Conservation (phyloP, 2,888 invertebrate genomes). For the Hofmannophila pseudospretella region DNA sequence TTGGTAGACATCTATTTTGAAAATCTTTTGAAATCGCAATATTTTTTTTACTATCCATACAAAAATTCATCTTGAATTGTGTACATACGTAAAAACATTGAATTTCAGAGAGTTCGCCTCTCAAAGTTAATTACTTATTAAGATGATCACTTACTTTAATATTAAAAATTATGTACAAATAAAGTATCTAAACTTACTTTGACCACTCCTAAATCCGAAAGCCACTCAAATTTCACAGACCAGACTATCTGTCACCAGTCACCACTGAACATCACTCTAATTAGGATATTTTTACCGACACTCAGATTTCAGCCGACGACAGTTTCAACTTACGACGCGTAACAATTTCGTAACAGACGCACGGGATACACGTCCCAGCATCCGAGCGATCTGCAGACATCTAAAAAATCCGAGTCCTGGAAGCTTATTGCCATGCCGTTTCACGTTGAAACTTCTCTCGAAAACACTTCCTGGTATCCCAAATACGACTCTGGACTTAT, state of each 20-base stretch:
- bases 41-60: too few relatives aligned
- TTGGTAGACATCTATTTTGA: too few relatives aligned
- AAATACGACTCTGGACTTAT: conserved; percentile 13
- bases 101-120: too few relatives aligned
- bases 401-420: conserved; percentile 71
- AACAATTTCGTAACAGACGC: conserved; percentile 33
- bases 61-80: too few relatives aligned
- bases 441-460: conserved; percentile 41
- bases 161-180: conserved; percentile 7
- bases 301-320: conserved; percentile 19
- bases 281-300: conserved; percentile 26
- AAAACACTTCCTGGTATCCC: conserved; percentile 11
- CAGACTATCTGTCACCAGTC: conserved; percentile 22
- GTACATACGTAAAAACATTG: too few relatives aligned
- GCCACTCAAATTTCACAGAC: conserved; percentile 24
- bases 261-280: conserved; percentile 31
- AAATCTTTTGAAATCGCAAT: too few relatives aligned
- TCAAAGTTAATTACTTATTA: too few relatives aligned
- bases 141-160: too few relatives aligned
- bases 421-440: conserved; percentile 64
- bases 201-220: conserved; percentile 21
- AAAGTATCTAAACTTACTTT: conserved; percentile 33
- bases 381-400: conserved; percentile 56
- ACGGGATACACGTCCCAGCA: conserved; percentile 43
- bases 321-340: conserved; percentile 33